Base-by-base conservation (phyloP, 2,113 vertebrate species). In the Siniperca chuatsi region DNA sequence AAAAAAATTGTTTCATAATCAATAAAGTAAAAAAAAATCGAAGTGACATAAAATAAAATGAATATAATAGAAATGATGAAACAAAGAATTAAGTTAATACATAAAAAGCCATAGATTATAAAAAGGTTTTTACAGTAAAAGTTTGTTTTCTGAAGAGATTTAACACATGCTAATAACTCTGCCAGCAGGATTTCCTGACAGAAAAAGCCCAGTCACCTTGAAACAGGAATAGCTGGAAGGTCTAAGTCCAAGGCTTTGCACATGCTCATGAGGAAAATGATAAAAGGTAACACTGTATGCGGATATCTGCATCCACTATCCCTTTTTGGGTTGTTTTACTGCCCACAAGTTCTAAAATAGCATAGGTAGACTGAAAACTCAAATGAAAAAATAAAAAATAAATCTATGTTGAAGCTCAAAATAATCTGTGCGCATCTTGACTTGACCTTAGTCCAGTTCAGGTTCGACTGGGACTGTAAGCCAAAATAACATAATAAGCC, bases 391-490 rank as follows among this genome's bases (percentile, higher is more conserved):
- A 21, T 29, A 29, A 29, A 23, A 21, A 21, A 54, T 3, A 54
- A 21, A 58, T 66, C 37, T 42, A 54, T 11, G 20, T 35, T 40
- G 8, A 79, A 61, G 23, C 25, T 60, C 50, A 52, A 52, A 68
- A 69, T 79, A 60, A 84, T 54, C 35, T 82, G 79, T 0, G 44
- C 61, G 73, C 37, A 75, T 70, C 57, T 50, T 2, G 1, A 29
- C 16, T 20, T 74, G 55, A 79, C n/a, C 61, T 62, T 2, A 9
- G 50, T 3, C 40, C n/a, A 29, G 40, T 15, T 21, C 46, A 54
- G 75, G 12, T 21, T 77, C 50, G 23, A 13, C 52, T 13, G 21
- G 8, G 20, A 29, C 62, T 75, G 8, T 21, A 8, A 40, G 4
- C 60, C 42, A 40, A 68, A 61, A 29, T 52, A 29, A 75, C 40